A percentile compares a stretch with the other conserved stretches of the same genome.
phyloP scores from a whole-genome alignment of 2,888 invertebrate genomes.

The Drosophila paucipuncta region DNA sequence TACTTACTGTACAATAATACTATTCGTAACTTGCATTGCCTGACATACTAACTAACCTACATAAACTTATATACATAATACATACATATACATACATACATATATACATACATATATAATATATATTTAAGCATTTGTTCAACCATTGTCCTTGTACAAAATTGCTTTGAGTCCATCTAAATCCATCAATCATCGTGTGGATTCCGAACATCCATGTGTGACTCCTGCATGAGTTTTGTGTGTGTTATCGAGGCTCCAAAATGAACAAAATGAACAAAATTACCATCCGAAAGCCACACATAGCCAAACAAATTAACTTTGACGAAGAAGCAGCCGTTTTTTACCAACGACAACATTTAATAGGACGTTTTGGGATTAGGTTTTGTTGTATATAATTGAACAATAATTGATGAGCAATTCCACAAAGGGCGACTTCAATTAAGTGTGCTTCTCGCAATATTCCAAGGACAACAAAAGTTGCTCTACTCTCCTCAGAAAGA shows the following conservation, averaged over 20 bases:
- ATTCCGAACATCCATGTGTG: conserved; percentile 36
- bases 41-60: conserved; percentile 50
- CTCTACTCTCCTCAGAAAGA: not conserved
- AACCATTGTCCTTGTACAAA: conserved; percentile 53
- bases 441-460: not conserved
- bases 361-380: not conserved
- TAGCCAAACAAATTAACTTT: conserved; percentile 1
- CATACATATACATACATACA: conserved; percentile 25
- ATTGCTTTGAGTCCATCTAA: conserved; percentile 58
- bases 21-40: conserved; percentile 56
- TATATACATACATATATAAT: conserved; percentile 17
- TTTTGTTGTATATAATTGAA: not conserved
- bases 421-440: not conserved
- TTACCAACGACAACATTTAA: not conserved
- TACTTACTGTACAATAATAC: conserved; percentile 61
- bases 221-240: conserved; percentile 46
- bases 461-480: not conserved
- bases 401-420: not conserved
- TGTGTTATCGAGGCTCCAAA: conserved; percentile 19
- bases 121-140: conserved; percentile 28
- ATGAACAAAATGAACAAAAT: not conserved
- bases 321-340: conserved; percentile 1
- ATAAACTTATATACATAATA: conserved; percentile 34
- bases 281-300: conserved; percentile 5
- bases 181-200: conserved; percentile 36